phyloP scores from a whole-genome alignment of 2,888 invertebrate species.

The Ptycholaimellus sp. region DNA sequence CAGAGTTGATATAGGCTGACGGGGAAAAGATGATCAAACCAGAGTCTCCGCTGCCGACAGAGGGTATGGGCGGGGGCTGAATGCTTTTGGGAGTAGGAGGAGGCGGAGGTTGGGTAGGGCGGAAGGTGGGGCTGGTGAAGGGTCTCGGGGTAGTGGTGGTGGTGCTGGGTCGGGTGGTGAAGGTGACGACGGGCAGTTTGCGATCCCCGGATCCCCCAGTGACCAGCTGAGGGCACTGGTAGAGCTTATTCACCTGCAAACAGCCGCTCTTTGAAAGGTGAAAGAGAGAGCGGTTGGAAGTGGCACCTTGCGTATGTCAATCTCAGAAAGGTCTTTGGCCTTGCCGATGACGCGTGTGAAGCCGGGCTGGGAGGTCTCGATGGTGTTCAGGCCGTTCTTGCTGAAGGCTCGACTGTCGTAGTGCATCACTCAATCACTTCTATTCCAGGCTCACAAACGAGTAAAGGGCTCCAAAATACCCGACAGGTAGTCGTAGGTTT shows the following conservation, averaged over 20 bases:
- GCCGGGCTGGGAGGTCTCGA: conserved; percentile 17
- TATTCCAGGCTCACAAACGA: background rate
- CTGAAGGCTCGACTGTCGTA: conserved; percentile 24
- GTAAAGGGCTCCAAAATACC: conserved; percentile 9
- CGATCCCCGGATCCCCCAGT: too few species aligned
- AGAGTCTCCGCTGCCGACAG: background rate
- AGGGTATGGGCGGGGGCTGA: background rate
- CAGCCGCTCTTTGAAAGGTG: background rate
- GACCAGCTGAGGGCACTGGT: too few species aligned
- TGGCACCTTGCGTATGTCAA: conserved; percentile 19
- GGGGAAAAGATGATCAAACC: too few species aligned
- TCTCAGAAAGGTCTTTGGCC: conserved; percentile 17
- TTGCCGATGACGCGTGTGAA: conserved; percentile 22
- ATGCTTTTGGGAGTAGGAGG: background rate
- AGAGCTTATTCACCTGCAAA: conserved; percentile 13
- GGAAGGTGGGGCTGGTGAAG: conserved; percentile 3
- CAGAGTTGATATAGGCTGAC: background rate
- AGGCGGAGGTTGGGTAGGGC: background rate
- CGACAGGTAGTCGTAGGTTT: conserved; percentile 22
- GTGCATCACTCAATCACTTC: conserved; percentile 8
- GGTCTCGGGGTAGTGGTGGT: background rate
- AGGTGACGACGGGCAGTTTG: too few species aligned
- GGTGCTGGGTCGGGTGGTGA: conserved; percentile 1
- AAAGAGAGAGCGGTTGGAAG: background rate
- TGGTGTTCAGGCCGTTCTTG: conserved; percentile 22